Percentiles rank a stretch among this genome's conserved stretches.
These are phyloP conservation scores for Cinclus cinclus DNA, from an alignment of 2,113 vertebrate genomes.

Conservation along the genomic window DNA sequence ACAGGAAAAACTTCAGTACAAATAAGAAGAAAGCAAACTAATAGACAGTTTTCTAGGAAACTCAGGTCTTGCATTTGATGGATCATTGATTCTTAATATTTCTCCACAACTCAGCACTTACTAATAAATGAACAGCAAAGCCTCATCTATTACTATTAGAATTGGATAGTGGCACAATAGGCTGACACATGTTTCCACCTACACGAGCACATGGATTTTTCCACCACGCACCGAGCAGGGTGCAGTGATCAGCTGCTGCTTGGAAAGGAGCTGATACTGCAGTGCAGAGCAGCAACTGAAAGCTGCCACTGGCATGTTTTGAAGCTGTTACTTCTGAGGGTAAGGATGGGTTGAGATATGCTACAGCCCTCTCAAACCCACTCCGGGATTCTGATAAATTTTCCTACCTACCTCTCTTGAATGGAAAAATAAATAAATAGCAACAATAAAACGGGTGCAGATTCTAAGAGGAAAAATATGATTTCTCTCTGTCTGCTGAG, in stretches of 20 bases:
- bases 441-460: too few relatives aligned
- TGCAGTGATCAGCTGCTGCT: slow-evolving; percentile 5
- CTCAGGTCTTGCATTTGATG: not conserved
- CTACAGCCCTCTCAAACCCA: not conserved
- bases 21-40: not conserved
- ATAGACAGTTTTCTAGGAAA: not conserved
- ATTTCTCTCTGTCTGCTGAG: not conserved
- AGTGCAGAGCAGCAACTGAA: not conserved
- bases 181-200: slow-evolving; percentile 19
- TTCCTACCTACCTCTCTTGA: not conserved
- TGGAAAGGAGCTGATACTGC: not conserved
- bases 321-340: not conserved
- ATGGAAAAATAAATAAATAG: not conserved
- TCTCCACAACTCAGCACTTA: not conserved
- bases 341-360: not conserved
- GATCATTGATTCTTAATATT: slow-evolving; percentile 21
- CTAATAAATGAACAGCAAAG: slow-evolving; percentile 21
- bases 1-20: not conserved
- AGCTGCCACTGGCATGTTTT: not conserved
- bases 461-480: not conserved
- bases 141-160: not conserved
- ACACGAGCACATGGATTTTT: not conserved
- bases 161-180: not conserved
- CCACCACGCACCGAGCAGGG: not conserved
- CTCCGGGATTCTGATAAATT: not conserved